Base-by-base conservation (phyloP, 2,797 vertebrate species). In the Hippocampus kuda region DNA sequence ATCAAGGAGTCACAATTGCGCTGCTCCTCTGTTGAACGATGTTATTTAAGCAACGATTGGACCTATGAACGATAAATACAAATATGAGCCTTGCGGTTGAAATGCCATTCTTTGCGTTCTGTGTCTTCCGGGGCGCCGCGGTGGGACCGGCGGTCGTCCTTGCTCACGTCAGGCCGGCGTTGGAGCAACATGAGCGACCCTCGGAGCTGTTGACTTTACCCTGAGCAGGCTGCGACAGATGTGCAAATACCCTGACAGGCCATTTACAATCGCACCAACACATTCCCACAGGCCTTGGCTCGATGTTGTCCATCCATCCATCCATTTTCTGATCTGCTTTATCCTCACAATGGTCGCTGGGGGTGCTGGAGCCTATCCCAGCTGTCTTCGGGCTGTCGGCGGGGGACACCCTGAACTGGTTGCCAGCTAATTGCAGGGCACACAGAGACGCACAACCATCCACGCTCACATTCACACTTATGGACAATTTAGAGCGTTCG, bases 171-270 rank as follows among this genome's bases (percentile, higher is more conserved):
- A 30, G 77, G 65, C 66, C 68, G 64, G 62, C 70, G 67, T 61
- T 71, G 74, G 73, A 83, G 81, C 86, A 86, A 87, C 87, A 88
- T 82, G 72, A 86, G 83, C 79, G 83, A 77, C 81, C 79, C 69
- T 72, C 49, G 73, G 74, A 76, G 73, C 61, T 88, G 86, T 89
- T 90, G 88, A 89, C 81, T 88, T 90, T 88, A 84, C 88, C 83
- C 81, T 87, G 86, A 84, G 67, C 69, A 68, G 81, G 68, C 70
- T 66, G 78, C 70, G 54, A 78, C 74, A 76, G 79, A 85, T 78
- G 79, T 77, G 63, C 84, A 77, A 76, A 81, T 79, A 56, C 70
- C 71, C 69, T 77, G 83, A 83, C 80, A 84, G 74, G 60, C 73
- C 81, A 84, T 89, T 89, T 83, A 85, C 87, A 86, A 86, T 69